phyloP scores from a whole-genome alignment of 2,797 vertebrate species.

The Perdix hodgsoniae region DNA sequence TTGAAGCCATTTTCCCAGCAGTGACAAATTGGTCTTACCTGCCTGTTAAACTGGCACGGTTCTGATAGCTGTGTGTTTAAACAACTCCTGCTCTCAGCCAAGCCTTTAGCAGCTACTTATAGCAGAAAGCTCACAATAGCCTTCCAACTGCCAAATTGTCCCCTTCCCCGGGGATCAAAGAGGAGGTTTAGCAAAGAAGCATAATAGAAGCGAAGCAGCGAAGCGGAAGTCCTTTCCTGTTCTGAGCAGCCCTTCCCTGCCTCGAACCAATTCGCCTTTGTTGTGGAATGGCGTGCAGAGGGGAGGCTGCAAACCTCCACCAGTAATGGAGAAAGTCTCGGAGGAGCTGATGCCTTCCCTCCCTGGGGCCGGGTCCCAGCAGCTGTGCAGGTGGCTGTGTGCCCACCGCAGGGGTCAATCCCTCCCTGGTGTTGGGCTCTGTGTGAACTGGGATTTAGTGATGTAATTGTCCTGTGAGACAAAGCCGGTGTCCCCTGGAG shows the following conservation, averaged over 20 bases:
- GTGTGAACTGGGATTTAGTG: neutral
- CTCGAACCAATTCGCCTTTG: constrained; percentile 21
- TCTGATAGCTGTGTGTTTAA: neutral
- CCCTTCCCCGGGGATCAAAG: constrained; percentile 63
- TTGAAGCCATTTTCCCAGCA: neutral
- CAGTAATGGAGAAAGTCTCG: neutral
- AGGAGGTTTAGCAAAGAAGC: constrained; percentile 24
- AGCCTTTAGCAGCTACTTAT: constrained; percentile 19
- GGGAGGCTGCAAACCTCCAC: neutral
- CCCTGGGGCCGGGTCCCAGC: neutral
- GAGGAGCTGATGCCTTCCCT: neutral
- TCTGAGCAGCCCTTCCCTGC: constrained; percentile 52
- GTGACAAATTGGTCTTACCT: neutral
- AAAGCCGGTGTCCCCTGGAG: neutral
- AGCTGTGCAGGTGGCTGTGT: accelerated
- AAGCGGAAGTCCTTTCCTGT: constrained; percentile 60
- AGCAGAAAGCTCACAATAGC: constrained; percentile 52
- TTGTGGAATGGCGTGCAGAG: neutral
- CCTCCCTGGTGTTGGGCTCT: neutral
- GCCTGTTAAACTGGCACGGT: neutral
- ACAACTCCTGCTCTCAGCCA: neutral
- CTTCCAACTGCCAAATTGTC: constrained; percentile 54
- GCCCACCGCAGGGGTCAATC: neutral
- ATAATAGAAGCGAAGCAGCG: neutral
- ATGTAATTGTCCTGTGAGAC: accelerated